Evolutionary conservation across 2,797 vertebrate species (phyloP), one percentile per base, ranked within the genome.

Genomic region (Emys orbicularis): DNA sequence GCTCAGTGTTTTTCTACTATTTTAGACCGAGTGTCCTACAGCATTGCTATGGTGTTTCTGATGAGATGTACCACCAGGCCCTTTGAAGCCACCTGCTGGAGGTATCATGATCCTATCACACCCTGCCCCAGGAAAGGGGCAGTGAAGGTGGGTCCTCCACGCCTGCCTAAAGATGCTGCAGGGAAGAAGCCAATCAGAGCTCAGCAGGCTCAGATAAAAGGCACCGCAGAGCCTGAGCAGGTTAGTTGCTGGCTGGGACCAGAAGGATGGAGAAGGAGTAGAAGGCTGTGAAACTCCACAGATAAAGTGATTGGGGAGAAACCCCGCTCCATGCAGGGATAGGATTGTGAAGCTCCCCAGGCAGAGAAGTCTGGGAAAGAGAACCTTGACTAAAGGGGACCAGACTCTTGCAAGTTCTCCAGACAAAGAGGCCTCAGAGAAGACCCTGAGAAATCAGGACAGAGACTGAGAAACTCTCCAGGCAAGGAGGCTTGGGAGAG

Each of bases 1-100:
- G 80, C 57, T 94, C 49, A 79, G 13, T 85, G 50, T 92, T 94
- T 56, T 93, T 81, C 25, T 87, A 77, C 65, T 92, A 72, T 88
- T 94, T 94, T 88, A 59, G 61, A n/a, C 61, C 29, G 80, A 83
- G 47, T 0, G 0, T 77, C 91, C 56, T 83, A 37, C 41, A 81
- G 34, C 54, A 52, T 83, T 92, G 29, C 87, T 93, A 94, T 97
- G 92, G 87, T 68, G 18, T 68, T 68, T 68, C 11, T 29, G 34
- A 68, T 18, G 34, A n/a, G 61, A 5, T 68, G 18, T 68, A n/a
- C 34, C n/a, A n/a, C 18, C 18, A 68, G 34, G 18, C 18, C 8
- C 61, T n/a, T 19, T n/a, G 61, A 65, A 34, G 34, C 8, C 61
- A 18, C 34, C 61, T n/a, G 34, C 34, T 65, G 61, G 34, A 68